Evolutionary conservation across 2,113 vertebrate genomes (phyloP), one percentile per base, ranked within the genome.

Genomic region (Sander vitreus): DNA sequence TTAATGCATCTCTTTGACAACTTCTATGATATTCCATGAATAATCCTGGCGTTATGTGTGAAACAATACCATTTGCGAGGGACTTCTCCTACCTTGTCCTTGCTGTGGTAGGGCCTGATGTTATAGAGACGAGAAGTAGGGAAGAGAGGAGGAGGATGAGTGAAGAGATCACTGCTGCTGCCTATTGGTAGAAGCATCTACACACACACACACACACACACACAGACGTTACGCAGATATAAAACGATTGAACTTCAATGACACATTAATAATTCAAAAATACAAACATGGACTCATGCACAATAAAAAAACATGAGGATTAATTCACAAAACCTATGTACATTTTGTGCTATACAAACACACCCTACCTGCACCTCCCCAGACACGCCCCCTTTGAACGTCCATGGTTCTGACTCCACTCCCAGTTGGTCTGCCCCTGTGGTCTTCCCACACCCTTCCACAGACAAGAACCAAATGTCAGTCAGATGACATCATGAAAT

Each of bases 101-200:
- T 94, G 67, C 81, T 93, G 81, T 94, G 95, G 85, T 96, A 96
- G 0, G 96, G 96, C 51, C 95, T 95, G 87, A 97, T 92, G 83
- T 95, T 90, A 82, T 96, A 97, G 30, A 94, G 92, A 71, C 96
- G 96, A 55, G 95, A 94, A 62, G 95, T 95, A 0, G 96, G 96
- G 87, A 96, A 96, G 77, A 96, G 95, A 0, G 96, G 96, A 21
- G 96, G 96, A n/a, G 96, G 96, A 54, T 97, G 96, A 75, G 93
- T 95, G 89, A 97, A 97, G 43, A 97, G 95, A 54, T 97, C 96
- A 82, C 68, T 94, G 93, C 89, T 96, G 92, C 88, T 94, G 65
- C 96, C 95, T 73, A 96, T 89, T 0, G 96, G 96, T 50, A 97
- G 95, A 64, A 97, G 94, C 76, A 96, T 96, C 96, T 97, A 76